phyloP scores from a whole-genome alignment of 2,113 vertebrate species.

The Callithrix jacchus region DNA sequence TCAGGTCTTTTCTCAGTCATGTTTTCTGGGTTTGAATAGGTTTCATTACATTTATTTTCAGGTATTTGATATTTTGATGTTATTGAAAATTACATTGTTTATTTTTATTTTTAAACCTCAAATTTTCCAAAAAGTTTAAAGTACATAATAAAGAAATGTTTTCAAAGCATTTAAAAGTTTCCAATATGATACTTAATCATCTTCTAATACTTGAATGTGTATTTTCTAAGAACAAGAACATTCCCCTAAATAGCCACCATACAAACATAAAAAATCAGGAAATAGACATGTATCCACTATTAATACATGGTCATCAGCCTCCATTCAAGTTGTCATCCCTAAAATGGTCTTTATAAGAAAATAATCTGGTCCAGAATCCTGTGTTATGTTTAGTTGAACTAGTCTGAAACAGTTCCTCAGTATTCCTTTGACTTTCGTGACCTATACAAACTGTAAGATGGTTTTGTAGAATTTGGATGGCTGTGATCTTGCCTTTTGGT shows the following conservation, averaged over 20 bases:
- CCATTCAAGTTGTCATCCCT: neutral
- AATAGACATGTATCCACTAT: neutral
- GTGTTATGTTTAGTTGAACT: neutral
- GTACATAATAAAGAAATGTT: neutral
- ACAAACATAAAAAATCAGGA: neutral
- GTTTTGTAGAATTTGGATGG: neutral
- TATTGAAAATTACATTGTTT: neutral
- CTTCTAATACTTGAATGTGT: neutral
- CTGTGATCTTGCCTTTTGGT: neutral
- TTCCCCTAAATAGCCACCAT: neutral
- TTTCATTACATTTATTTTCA: neutral
- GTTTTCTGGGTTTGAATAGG: neutral
- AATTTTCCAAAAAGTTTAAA: neutral
- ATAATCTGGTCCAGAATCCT: neutral
- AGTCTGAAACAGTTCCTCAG: neutral
- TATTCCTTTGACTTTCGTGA: neutral
- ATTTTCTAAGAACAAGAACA: neutral
- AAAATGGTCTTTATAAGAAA: neutral
- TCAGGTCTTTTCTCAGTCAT: neutral
- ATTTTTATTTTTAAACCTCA: neutral
- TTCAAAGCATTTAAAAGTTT: neutral
- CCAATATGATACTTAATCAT: neutral
- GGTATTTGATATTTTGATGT: neutral
- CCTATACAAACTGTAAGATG: neutral
- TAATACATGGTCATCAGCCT: neutral